Percentiles rank a stretch among this genome's conserved stretches.
Evolutionary conservation across 2,797 vertebrate species (phyloP).

Genomic region (Sebastiscus albofasciatus): DNA sequence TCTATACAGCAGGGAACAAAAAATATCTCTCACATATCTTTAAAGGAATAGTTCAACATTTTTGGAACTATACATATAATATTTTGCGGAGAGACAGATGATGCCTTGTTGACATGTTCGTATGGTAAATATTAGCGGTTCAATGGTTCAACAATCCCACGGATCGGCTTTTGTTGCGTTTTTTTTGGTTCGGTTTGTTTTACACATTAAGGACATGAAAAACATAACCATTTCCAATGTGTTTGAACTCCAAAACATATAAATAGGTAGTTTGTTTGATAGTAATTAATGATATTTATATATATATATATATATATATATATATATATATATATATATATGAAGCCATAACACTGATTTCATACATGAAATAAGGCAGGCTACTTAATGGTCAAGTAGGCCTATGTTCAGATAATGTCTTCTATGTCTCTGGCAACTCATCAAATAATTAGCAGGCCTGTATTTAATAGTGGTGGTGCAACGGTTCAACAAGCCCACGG

Average conservation of each 20-base stretch:
- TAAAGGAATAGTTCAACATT: background rate
- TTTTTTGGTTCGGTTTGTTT: background rate
- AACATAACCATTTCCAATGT: background rate
- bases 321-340: background rate
- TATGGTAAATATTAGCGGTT: background rate
- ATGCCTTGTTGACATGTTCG: background rate
- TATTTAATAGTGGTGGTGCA: background rate
- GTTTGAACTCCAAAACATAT: background rate
- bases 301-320: background rate
- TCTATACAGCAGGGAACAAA: background rate
- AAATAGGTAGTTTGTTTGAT: background rate
- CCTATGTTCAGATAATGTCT: background rate
- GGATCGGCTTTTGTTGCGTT: background rate
- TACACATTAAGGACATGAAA: too few relatives aligned
- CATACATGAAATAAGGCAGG: background rate
- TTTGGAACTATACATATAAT: background rate
- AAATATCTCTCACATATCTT: background rate
- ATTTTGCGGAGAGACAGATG: background rate
- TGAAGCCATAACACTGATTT: background rate
- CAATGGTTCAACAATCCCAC: background rate
- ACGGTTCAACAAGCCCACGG: background rate
- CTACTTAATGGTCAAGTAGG: background rate
- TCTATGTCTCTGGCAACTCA: background rate
- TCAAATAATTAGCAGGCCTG: background rate
- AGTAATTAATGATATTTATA: background rate